Conservation (phyloP, 64 coral and sea anemone genomes). For the Montipora foliosa region DNA sequence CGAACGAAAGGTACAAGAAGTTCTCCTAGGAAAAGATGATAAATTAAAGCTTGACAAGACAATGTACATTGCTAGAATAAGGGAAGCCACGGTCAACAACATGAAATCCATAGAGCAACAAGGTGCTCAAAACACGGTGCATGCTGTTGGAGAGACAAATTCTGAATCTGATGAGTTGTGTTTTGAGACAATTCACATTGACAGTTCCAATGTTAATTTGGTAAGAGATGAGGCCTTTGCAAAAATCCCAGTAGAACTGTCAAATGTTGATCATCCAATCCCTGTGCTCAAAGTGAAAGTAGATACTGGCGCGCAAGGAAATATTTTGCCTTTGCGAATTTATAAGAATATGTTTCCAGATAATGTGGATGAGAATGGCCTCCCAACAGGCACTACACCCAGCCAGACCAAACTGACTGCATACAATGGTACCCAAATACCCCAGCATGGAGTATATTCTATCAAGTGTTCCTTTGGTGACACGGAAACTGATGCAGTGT, state of each 20-base stretch:
- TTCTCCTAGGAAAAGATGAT: too few species aligned
- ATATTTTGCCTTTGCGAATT: conserved; percentile 42
- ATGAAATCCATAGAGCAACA: too few species aligned
- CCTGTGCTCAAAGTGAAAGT: conserved; percentile 42
- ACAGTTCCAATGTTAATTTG: background rate
- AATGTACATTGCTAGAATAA: too few species aligned
- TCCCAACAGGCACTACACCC: background rate
- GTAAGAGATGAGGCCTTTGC: conserved; percentile 36
- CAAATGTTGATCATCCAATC: background rate
- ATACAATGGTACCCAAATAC: background rate
- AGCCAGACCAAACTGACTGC: conserved; percentile 5
- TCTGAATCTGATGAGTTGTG: background rate
- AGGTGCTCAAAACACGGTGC: background rate
- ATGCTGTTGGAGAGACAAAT: background rate
- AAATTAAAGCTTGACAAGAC: too few species aligned
- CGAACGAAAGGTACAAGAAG: conserved; percentile 75
- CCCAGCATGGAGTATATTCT: conserved; percentile 20
- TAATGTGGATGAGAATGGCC: background rate
- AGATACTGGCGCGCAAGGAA: conserved; percentile 49
- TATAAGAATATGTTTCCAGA: conserved; percentile 56
- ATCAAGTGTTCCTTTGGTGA: conserved; percentile 19
- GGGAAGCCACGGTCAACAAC: too few species aligned
- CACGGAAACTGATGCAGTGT: conserved; percentile 16
- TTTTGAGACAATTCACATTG: background rate
- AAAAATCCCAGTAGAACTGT: background rate